phyloP scores from a whole-genome alignment of 2,113 vertebrate species.

The Tretioscincus oriximinensis region DNA sequence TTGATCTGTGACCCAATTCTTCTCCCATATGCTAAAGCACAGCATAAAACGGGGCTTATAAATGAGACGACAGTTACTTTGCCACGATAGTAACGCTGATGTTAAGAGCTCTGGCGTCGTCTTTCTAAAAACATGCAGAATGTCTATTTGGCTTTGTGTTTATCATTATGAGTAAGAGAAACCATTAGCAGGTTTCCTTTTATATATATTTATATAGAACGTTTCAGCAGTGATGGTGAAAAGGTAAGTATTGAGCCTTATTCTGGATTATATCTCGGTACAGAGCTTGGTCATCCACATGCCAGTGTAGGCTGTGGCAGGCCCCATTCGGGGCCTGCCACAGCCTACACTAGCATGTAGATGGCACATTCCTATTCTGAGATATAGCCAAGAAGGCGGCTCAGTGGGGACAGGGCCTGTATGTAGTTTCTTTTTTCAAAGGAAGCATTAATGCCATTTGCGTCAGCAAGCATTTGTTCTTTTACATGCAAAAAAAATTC shows the following conservation, averaged over 20 bases:
- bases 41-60: slow-evolving; percentile 4
- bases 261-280: too few relatives aligned
- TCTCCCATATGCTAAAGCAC: background rate
- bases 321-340: too few relatives aligned
- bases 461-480: background rate
- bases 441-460: background rate
- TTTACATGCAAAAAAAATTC: background rate
- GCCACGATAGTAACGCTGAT: background rate
- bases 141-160: background rate
- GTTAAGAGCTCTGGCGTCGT: background rate
- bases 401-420: too few relatives aligned
- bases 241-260: background rate
- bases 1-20: slow-evolving; percentile 29
- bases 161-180: background rate
- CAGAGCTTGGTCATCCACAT: too few relatives aligned
- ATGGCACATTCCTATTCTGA: too few relatives aligned
- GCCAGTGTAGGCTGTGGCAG: too few relatives aligned
- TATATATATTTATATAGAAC: background rate
- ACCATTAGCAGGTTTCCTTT: background rate
- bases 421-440: background rate
- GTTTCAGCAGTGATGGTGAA: background rate
- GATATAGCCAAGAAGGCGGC: too few relatives aligned
- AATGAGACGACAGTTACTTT: background rate
- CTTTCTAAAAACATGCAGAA: background rate
- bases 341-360: too few relatives aligned